Evolutionary conservation across 1,140 invertebrate genomes (phyloP), one percentile per base, ranked within the genome.

Genomic region (Drosophila arawakana): DNA sequence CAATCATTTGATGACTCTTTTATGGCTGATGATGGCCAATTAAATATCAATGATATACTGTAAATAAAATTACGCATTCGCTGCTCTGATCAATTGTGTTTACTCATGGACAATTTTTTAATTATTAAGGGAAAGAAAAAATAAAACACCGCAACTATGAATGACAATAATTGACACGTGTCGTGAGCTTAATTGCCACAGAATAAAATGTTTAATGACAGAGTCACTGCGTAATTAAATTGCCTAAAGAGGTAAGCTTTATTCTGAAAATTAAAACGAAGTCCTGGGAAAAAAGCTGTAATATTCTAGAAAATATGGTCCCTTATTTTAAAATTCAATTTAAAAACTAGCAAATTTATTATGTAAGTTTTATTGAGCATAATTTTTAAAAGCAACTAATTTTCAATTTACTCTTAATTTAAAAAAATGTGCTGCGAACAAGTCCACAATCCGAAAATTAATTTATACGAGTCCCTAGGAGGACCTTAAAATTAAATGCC

Each of bases 1-100:
- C 52, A 73, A 77, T 81, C 62, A 52, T 58, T 44, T 49, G 76
- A 52, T 49, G 30, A 72, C 74, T 79, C 30, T 72, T 84, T 70
- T 69, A 80, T 83, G 43, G 49, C 52, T 63, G 25, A 43, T 11
- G 44, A 43, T 78, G 18, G 41, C 11, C 62, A 82, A 83, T 83
- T 76, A 49, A 69, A 60, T 62, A 63, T 62, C 59, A 78, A 73
- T 81, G 76, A 68, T 39, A 50, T 65, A 46, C n/a, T 35, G 13
- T 39, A 46, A 54, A 69, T 41, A 47, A 37, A 44, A 73, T 69
- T 35, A 47, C 34, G 7, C 34, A 55, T 69, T 46, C 49, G 49
- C 68, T 18, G 7, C 18, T 35, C 34, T 18, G 43, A 47, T 68
- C 43, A 37, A 35, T 21, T 25, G 11, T 8, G 7, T 18, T 41